A percentile compares a stretch with the other conserved stretches of the same genome.
Conservation (phyloP, 2,113 vertebrate species). For the Xyliphius kryptos region DNA sequence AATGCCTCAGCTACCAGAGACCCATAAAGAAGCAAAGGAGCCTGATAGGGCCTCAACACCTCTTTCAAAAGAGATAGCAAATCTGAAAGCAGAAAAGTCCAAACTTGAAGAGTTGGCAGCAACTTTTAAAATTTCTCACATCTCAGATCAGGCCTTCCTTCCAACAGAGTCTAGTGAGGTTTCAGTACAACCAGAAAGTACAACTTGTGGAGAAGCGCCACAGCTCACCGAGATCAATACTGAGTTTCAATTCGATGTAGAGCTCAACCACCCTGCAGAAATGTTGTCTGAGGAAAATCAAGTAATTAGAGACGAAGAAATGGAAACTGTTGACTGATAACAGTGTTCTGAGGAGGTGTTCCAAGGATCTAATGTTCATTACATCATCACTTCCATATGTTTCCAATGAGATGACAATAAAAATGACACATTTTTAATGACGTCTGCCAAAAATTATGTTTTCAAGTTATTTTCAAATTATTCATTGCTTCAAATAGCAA, state of each 20-base stretch:
- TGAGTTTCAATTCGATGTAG: constrained; percentile 35
- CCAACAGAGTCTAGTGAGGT: constrained; percentile 20
- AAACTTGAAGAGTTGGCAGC: constrained; percentile 68
- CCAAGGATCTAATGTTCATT: not conserved
- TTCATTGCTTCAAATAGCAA: too few species aligned
- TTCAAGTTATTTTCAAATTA: too few species aligned
- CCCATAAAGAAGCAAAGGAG: not conserved
- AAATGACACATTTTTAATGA: not conserved
- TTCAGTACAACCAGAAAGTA: constrained; percentile 36
- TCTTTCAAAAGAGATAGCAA: constrained; percentile 48
- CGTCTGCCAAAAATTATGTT: too few species aligned
- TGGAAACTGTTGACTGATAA: constrained; percentile 38
- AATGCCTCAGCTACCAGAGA: not conserved
- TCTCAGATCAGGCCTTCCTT: constrained; percentile 25
- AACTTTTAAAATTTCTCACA: constrained; percentile 70
- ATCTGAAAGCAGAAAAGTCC: constrained; percentile 53
- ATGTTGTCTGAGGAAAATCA: constrained; percentile 32
- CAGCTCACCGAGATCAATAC: constrained; percentile 9
- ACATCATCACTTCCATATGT: not conserved
- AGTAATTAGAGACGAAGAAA: constrained; percentile 39
- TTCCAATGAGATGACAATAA: not conserved
- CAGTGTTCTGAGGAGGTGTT: not conserved
- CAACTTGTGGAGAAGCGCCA: not conserved
- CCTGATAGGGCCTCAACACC: not conserved
- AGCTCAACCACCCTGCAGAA: constrained; percentile 27